These are phyloP conservation scores for Orientallactaga sibirica DNA, from an alignment of 2,797 vertebrate species.

Conservation along the genomic window DNA sequence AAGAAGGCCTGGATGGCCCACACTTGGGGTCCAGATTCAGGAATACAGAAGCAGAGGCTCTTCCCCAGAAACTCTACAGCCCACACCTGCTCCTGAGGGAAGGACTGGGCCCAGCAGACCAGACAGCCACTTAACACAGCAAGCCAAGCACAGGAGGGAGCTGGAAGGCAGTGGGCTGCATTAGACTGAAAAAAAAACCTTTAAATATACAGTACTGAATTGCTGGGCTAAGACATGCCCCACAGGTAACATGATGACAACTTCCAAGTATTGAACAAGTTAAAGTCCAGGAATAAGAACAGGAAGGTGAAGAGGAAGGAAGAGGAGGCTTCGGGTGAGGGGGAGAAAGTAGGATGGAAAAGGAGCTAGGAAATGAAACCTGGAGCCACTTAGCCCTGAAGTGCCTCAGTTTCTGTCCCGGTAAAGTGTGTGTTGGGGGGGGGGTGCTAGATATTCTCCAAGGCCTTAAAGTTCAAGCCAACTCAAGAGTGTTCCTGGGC, in stretches of 20 bases:
- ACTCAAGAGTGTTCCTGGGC: not conserved
- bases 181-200: not conserved
- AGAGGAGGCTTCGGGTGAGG: too few relatives aligned
- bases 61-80: not conserved
- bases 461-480: not conserved
- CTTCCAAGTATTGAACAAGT: slow-evolving; percentile 4
- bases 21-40: accelerated
- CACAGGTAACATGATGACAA: not conserved
- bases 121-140: not conserved
- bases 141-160: not conserved
- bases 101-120: too few relatives aligned
- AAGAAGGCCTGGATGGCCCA: not conserved
- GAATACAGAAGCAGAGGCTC: not conserved
- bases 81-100: not conserved
- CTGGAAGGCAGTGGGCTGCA: not conserved
- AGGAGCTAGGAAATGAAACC: not conserved
- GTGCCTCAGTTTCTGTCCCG: not conserved
- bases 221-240: slow-evolving; percentile 16
- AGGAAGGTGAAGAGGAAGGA: too few relatives aligned
- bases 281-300: not conserved
- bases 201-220: not conserved
- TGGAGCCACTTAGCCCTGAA: too few relatives aligned
- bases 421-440: too few relatives aligned
- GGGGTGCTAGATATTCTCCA: not conserved
- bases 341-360: not conserved